A percentile compares a stretch with the other conserved stretches of the same genome.
Conservation (phyloP, 1,140 invertebrate genomes). For the Daktulosphaira vitifoliae region DNA sequence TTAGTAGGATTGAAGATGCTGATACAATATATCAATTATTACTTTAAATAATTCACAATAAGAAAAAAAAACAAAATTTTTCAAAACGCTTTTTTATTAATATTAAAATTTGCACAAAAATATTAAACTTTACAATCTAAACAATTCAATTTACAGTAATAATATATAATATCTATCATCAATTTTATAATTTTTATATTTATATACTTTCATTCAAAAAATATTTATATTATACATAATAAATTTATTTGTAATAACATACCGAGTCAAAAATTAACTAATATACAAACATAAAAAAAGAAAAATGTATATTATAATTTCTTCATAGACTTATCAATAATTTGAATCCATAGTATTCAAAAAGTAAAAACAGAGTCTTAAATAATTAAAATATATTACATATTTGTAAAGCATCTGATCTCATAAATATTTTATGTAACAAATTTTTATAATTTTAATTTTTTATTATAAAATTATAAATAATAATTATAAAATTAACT, state of each 20-base stretch:
- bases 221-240: slow-evolving; percentile 16
- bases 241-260: slow-evolving; percentile 17
- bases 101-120: slow-evolving; percentile 33
- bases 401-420: slow-evolving; percentile 26
- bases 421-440: slow-evolving; percentile 21
- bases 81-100: slow-evolving; percentile 33
- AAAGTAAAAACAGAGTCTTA: slow-evolving; percentile 21
- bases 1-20: no score
- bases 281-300: slow-evolving; percentile 28
- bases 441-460: slow-evolving; percentile 19
- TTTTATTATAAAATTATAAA: slow-evolving; percentile 32
- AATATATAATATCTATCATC: slow-evolving; percentile 17
- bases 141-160: slow-evolving; percentile 31
- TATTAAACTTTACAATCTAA: slow-evolving; percentile 33
- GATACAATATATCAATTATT: no score
- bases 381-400: slow-evolving; percentile 29
- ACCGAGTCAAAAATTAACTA: slow-evolving; percentile 7
- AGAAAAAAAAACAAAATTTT: no score
- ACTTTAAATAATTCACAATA: no score
- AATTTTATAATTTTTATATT: slow-evolving; percentile 23
- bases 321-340: slow-evolving; percentile 28
- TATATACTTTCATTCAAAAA: slow-evolving; percentile 23
- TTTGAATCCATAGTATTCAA: slow-evolving; percentile 18
- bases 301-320: slow-evolving; percentile 29
- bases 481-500: slow-evolving; percentile 30